A percentile compares a stretch with the other conserved stretches of the same genome.
These are phyloP conservation scores for Aricia artaxerxes DNA, from an alignment of 2,888 invertebrate species.

Conservation along the genomic window DNA sequence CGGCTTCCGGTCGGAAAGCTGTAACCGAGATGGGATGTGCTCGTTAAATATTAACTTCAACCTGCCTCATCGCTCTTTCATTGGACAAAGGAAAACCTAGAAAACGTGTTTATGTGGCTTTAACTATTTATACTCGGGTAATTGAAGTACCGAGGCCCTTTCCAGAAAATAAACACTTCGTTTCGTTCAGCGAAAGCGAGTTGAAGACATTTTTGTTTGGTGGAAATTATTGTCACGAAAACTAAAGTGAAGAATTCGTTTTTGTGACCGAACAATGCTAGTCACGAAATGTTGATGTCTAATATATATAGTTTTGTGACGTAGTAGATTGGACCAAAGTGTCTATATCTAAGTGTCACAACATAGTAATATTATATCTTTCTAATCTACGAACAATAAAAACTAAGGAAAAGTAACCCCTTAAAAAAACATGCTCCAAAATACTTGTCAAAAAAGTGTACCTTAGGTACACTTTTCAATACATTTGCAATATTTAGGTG, in stretches of 20 bases:
- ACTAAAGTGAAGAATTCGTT: no score
- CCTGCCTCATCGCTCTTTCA: conserved; percentile 19
- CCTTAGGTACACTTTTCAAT: no score
- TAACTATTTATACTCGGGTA: conserved; percentile 14
- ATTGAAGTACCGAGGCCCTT: conserved; percentile 15
- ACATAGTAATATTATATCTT: no score
- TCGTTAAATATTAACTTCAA: conserved; percentile 25
- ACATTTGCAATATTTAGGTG: no score
- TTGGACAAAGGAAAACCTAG: conserved; percentile 27
- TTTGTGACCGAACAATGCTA: no score
- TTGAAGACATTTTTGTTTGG: background rate
- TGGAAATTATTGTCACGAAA: no score
- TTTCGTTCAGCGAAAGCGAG: background rate
- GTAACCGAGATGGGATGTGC: conserved; percentile 29
- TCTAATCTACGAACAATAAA: no score
- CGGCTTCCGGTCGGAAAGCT: conserved; percentile 18
- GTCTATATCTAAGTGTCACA: no score
- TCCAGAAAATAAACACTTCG: background rate
- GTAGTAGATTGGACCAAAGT: background rate
- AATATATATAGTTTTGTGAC: background rate
- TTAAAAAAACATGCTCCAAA: no score
- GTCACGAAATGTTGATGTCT: no score
- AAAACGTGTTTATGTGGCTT: conserved; percentile 13
- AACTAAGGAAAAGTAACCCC: no score
- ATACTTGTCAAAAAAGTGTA: no score